phyloP scores from a whole-genome alignment of 2,113 vertebrate genomes.

The Procapra przewalskii region DNA sequence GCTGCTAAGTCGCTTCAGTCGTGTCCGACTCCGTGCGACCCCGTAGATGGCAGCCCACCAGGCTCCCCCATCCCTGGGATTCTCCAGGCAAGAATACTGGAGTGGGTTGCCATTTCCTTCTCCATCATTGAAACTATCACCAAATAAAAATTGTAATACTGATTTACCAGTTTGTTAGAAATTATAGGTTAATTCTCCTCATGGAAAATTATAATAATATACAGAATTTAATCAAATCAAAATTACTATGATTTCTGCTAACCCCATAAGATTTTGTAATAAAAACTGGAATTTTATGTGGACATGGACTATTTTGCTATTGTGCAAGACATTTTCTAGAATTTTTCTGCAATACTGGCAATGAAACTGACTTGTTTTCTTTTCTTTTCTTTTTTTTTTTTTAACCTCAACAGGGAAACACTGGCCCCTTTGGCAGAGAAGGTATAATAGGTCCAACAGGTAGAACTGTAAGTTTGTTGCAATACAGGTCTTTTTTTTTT shows the following conservation, averaged over 20 bases:
- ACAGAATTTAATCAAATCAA: background rate
- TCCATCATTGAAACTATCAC: background rate
- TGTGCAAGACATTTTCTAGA: background rate
- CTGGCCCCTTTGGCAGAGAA: constrained; percentile 89
- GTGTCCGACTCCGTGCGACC: no score
- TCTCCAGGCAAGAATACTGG: no score
- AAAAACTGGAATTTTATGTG: background rate
- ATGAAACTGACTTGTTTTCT: constrained; percentile 33
- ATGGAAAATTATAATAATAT: background rate
- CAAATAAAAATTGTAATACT: background rate
- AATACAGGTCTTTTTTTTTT: background rate
- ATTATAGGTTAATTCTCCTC: background rate
- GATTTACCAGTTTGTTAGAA: background rate
- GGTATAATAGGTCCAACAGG: constrained; percentile 91
- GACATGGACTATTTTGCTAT: background rate
- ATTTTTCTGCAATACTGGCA: constrained; percentile 17
- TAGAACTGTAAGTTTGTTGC: constrained; percentile 86
- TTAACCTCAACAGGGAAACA: constrained; percentile 86
- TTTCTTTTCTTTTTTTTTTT: background rate
- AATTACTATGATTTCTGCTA: background rate
- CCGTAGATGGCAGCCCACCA: no score
- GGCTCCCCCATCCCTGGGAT: no score
- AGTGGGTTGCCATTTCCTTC: no score
- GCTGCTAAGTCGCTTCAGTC: no score
- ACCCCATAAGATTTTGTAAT: background rate